Evolutionary conservation across 2,113 vertebrate genomes (phyloP).

Genomic region (Aythya baeri): DNA sequence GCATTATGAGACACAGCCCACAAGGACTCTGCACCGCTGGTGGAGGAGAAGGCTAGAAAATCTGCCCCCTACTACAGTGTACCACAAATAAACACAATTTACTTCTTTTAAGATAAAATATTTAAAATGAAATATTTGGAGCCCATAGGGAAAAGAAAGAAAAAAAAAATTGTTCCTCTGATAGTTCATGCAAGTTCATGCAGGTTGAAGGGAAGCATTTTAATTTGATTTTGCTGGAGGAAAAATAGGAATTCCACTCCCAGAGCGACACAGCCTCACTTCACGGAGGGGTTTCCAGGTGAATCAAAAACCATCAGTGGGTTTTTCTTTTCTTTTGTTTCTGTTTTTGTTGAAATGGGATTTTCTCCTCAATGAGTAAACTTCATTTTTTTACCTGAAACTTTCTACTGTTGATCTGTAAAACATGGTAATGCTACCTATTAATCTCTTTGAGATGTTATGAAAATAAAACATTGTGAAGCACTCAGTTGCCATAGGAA

Average conservation of each 20-base stretch:
- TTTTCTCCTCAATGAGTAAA: neutral
- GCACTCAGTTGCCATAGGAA: slow-evolving; percentile 2
- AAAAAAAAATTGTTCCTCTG: neutral
- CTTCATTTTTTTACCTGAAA: neutral
- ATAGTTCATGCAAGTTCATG: neutral
- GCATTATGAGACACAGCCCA: neutral
- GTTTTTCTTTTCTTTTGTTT: neutral
- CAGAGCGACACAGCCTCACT: neutral
- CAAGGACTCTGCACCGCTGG: neutral
- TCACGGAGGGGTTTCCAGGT: neutral
- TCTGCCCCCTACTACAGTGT: neutral
- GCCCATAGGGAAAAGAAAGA: neutral
- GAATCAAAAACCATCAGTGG: neutral
- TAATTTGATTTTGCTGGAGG: neutral
- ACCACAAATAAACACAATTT: neutral
- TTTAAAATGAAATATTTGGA: neutral
- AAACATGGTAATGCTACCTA: neutral
- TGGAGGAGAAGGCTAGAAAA: fast-evolving
- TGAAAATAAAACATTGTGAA: slow-evolving; percentile 1
- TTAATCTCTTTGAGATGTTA: neutral
- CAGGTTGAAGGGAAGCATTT: neutral
- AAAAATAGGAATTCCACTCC: neutral
- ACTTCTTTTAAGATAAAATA: neutral
- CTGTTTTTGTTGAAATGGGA: neutral
- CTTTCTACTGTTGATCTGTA: neutral